These are phyloP conservation scores for Arvicanthis niloticus DNA, from an alignment of 2,113 vertebrate species.

Conservation along the genomic window DNA sequence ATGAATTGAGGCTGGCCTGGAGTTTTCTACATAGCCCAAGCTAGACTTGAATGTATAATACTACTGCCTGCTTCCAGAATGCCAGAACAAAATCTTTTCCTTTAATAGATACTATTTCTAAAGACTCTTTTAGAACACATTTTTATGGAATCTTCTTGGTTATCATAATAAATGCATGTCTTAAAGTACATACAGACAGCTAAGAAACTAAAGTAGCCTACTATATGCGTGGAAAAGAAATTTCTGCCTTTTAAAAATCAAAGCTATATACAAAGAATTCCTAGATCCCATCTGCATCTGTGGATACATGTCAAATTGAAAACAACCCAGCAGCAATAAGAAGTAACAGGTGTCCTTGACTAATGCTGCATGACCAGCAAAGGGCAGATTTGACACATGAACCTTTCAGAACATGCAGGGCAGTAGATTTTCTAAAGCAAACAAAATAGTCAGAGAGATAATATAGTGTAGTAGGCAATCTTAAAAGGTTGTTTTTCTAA, in stretches of 20 bases:
- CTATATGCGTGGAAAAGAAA: constrained; percentile 44
- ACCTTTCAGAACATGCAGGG: constrained; percentile 14
- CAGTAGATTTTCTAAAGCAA: constrained; percentile 15
- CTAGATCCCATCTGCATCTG: not conserved
- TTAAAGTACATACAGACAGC: constrained; percentile 9
- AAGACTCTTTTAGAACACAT: not conserved
- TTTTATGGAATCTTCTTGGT: constrained; percentile 52
- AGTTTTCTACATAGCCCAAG: not conserved
- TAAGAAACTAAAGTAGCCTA: constrained; percentile 68
- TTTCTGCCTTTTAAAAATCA: constrained; percentile 48
- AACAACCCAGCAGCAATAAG: constrained; percentile 56
- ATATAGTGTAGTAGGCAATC: not conserved
- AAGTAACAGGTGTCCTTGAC: constrained; percentile 43
- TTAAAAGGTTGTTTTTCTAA: not conserved
- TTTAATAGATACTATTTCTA: not conserved
- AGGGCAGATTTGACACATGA: not conserved
- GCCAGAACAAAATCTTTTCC: not conserved
- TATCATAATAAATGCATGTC: constrained; percentile 45
- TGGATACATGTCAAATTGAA: constrained; percentile 54
- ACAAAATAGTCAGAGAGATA: constrained; percentile 14
- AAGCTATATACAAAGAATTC: constrained; percentile 60
- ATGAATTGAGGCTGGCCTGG: not conserved
- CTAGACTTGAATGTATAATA: not conserved
- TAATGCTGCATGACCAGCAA: constrained; percentile 30
- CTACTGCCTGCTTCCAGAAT: not conserved